phyloP scores from a whole-genome alignment of 1,140 invertebrate genomes.

The Pseudachorutes palmiensis region DNA sequence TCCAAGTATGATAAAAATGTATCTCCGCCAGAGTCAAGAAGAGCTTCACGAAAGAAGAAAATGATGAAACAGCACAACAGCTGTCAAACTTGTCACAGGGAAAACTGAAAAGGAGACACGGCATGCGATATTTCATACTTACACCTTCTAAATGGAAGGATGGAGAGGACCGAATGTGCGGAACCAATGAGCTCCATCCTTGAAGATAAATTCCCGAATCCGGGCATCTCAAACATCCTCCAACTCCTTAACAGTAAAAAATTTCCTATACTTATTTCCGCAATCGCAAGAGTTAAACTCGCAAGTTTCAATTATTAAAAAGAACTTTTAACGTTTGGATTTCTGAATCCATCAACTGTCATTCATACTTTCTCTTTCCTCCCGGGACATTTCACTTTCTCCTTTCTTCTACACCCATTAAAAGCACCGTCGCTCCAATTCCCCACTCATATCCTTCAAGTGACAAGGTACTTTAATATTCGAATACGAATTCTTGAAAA shows the following conservation, averaged over 20 bases:
- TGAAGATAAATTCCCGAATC: too few relatives aligned
- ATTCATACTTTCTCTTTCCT: constrained; percentile 9
- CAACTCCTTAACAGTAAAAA: too few relatives aligned
- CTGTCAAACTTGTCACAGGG: constrained; percentile 15
- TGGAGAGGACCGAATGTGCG: neutral
- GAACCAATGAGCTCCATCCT: too few relatives aligned
- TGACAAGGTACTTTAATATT: constrained; percentile 13
- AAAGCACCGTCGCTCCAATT: neutral
- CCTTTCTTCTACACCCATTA: neutral
- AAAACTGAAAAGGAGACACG: neutral
- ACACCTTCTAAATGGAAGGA: neutral
- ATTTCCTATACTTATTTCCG: too few relatives aligned
- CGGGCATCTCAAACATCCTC: too few relatives aligned
- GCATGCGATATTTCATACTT: neutral
- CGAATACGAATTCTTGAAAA: neutral
- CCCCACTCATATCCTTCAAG: constrained; percentile 11
- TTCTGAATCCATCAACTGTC: neutral
- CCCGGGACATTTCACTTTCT: neutral
- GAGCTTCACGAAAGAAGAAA: neutral
- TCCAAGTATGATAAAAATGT: neutral
- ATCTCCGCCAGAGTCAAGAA: neutral
- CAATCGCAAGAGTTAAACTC: too few relatives aligned
- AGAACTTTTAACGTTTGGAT: neutral
- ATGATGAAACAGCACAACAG: constrained; percentile 13
- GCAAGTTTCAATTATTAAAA: constrained; percentile 21